Evolutionary conservation across 2,888 invertebrate species (phyloP).

Genomic region (Proisotoma minuta): DNA sequence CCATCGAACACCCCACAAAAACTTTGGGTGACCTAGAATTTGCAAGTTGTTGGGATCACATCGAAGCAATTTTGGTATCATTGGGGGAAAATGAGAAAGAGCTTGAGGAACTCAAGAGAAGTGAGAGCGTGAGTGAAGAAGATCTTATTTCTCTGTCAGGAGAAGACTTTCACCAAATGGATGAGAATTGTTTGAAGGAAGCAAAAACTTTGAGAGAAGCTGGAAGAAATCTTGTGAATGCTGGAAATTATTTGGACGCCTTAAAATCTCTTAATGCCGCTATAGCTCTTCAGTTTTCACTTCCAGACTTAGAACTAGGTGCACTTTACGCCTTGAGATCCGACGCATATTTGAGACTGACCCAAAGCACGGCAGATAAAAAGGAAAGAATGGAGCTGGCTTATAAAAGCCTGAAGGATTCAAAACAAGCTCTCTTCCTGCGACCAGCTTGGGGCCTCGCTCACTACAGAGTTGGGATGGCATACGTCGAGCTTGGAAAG

Average conservation of each 20-base stretch:
- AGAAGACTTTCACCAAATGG: constrained; percentile 10
- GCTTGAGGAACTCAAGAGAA: constrained; percentile 31
- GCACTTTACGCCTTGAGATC: constrained; percentile 26
- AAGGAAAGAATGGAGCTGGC: constrained; percentile 21
- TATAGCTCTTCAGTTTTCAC: constrained; percentile 16
- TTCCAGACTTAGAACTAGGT: constrained; percentile 31
- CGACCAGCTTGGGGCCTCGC: constrained; percentile 36
- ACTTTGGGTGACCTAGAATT: constrained; percentile 32
- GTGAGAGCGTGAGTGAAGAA: constrained; percentile 35
- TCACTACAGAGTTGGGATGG: constrained; percentile 32
- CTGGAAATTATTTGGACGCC: constrained; percentile 17
- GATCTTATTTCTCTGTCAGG: constrained; percentile 18
- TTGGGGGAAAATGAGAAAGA: constrained; percentile 36
- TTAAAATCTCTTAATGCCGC: constrained; percentile 24
- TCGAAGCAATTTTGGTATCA: constrained; percentile 33
- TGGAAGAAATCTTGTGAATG: constrained; percentile 23
- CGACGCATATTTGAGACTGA: constrained; percentile 29
- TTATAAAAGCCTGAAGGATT: constrained; percentile 33
- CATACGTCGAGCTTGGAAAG: constrained; percentile 34
- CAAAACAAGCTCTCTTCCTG: constrained; percentile 28
- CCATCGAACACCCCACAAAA: constrained; percentile 26
- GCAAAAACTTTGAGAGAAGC: constrained; percentile 28
- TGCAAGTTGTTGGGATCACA: constrained; percentile 32
- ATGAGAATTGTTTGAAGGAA: constrained; percentile 18
- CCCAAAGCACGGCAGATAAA: not conserved